These are phyloP conservation scores for Stigmatopora nigra DNA, from an alignment of 2,113 vertebrate genomes.

Conservation along the genomic window DNA sequence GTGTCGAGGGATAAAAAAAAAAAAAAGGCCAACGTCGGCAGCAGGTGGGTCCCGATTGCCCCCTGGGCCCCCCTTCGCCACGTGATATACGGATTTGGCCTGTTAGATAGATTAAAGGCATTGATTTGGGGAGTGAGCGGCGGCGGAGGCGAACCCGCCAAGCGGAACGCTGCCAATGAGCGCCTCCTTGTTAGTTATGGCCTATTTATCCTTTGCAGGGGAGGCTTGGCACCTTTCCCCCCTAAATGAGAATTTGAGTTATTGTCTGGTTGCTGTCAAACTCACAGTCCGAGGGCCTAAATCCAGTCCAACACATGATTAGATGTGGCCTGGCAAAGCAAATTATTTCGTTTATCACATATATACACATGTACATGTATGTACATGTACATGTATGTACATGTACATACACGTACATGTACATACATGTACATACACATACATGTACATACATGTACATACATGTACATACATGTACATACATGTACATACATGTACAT, in stretches of 20 bases:
- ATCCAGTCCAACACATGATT: no score
- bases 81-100: constrained; percentile 49
- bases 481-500: no score
- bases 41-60: constrained; percentile 30
- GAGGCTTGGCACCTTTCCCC: background rate
- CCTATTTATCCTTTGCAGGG: background rate
- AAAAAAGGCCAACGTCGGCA: constrained; percentile 48
- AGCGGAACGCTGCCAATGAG: constrained; percentile 39
- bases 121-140: constrained; percentile 48
- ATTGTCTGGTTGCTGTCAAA: background rate
- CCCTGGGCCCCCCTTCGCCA: constrained; percentile 8
- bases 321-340: no score
- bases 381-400: no score
- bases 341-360: no score
- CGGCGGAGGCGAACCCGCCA: constrained; percentile 43
- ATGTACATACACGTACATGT: no score
- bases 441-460: no score
- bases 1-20: constrained; percentile 43
- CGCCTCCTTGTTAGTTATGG: background rate
- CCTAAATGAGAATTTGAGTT: constrained; percentile 51
- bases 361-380: no score
- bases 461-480: no score
- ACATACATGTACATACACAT: no score
- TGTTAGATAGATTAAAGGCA: constrained; percentile 59
- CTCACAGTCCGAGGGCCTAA: no score